These are phyloP conservation scores for Hybognathus amarus DNA, from an alignment of 2,797 vertebrate genomes.

Conservation along the genomic window DNA sequence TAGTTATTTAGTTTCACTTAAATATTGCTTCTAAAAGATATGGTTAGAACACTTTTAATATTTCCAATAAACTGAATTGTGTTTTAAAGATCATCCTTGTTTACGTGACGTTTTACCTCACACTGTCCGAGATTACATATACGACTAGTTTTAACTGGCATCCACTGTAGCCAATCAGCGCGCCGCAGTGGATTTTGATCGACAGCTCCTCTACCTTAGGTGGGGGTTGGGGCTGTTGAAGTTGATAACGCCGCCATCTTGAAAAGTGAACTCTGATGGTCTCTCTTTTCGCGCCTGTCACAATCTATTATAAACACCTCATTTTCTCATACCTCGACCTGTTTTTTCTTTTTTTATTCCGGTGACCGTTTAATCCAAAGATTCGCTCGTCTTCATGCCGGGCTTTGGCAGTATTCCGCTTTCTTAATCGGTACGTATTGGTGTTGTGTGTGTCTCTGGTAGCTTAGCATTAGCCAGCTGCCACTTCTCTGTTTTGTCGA, in stretches of 20 bases:
- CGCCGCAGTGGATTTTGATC: constrained; percentile 58
- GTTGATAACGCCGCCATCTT: constrained; percentile 84
- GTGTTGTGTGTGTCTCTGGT: constrained; percentile 42
- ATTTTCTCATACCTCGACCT: constrained; percentile 56
- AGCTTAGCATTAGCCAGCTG: constrained; percentile 36
- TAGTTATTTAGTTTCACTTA: not conserved
- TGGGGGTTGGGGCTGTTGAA: constrained; percentile 80
- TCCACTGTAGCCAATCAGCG: constrained; percentile 67
- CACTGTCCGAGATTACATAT: constrained; percentile 4
- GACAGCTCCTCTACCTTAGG: constrained; percentile 66
- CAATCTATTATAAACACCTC: constrained; percentile 75
- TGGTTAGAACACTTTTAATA: too few relatives aligned
- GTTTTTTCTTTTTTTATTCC: constrained; percentile 53
- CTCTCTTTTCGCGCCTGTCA: constrained; percentile 80
- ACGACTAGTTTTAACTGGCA: constrained; percentile 46
- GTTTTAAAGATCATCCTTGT: not conserved
- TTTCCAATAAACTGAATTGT: too few relatives aligned
- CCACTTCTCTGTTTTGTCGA: constrained; percentile 47
- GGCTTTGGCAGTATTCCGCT: constrained; percentile 67
- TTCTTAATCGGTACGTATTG: constrained; percentile 76
- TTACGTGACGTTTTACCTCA: not conserved
- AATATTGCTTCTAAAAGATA: not conserved
- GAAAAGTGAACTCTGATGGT: constrained; percentile 78
- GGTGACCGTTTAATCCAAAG: constrained; percentile 59
- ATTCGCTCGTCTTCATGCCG: constrained; percentile 71